These are phyloP conservation scores for Maconellicoccus hirsutus DNA, from an alignment of 1,140 invertebrate species.

Conservation along the genomic window DNA sequence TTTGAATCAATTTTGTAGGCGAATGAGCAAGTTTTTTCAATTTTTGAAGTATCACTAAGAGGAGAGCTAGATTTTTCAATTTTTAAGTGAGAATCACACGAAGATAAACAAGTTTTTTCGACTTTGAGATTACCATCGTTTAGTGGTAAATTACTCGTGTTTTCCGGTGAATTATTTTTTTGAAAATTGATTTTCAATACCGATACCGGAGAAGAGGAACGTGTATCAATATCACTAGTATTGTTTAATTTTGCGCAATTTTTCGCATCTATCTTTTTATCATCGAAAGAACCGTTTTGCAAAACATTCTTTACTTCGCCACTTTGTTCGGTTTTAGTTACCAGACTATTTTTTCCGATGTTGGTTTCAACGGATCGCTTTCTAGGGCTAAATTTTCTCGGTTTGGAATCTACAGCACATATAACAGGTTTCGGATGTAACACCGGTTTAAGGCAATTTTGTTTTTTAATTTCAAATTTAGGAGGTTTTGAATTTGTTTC, in stretches of 20 bases:
- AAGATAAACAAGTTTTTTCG: no score
- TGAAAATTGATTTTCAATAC: neutral
- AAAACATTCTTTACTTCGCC: neutral
- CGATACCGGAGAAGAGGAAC: neutral
- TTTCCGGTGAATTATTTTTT: neutral
- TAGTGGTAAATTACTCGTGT: neutral
- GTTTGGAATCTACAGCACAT: neutral
- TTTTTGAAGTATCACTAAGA: no score
- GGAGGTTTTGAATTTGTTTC: neutral
- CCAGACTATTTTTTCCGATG: no score
- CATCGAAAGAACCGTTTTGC: neutral
- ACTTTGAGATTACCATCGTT: no score
- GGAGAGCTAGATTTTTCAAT: no score
- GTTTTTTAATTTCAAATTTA: conserved; percentile 13
- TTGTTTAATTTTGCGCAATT: neutral
- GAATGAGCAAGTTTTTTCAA: no score
- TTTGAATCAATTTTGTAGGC: no score
- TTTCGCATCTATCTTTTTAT: neutral
- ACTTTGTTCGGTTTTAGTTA: neutral
- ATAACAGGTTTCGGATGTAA: conserved; percentile 25
- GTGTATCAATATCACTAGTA: neutral
- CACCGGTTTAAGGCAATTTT: conserved; percentile 8
- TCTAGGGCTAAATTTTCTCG: neutral
- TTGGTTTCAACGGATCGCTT: neutral
- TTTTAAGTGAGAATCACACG: no score